Conservation (phyloP, 2,113 vertebrate species). For the Benitochromis conjunctus region DNA sequence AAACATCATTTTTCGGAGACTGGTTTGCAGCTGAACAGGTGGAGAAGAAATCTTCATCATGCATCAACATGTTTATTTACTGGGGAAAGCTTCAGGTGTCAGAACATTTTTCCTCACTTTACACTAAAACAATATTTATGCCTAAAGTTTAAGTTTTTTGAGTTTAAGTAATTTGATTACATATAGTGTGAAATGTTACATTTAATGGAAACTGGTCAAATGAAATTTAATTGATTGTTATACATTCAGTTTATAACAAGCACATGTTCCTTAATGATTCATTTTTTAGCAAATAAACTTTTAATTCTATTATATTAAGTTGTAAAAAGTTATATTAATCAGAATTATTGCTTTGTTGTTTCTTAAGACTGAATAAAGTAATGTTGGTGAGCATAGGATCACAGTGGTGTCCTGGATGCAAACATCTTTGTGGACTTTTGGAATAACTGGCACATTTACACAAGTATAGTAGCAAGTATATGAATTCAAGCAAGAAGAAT, state of each 20-base stretch:
- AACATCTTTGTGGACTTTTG: not conserved
- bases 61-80: not conserved
- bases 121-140: not conserved
- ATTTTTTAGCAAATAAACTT: not conserved
- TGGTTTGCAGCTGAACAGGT: not conserved
- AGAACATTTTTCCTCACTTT: not conserved
- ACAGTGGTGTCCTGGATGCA: not conserved
- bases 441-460: not conserved
- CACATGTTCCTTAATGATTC: not conserved
- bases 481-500: fast-evolving
- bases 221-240: not conserved
- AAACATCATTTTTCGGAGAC: not conserved
- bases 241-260: not conserved
- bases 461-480: not conserved
- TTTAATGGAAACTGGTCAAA: not conserved
- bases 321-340: not conserved
- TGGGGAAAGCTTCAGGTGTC: not conserved
- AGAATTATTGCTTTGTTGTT: not conserved
- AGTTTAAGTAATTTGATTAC: not conserved
- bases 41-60: not conserved
- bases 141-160: not conserved
- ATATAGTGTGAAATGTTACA: not conserved
- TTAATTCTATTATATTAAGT: not conserved
- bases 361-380: not conserved
- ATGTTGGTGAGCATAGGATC: not conserved